These are phyloP conservation scores for Proisotoma minuta DNA, from an alignment of 2,888 invertebrate species.

Conservation along the genomic window DNA sequence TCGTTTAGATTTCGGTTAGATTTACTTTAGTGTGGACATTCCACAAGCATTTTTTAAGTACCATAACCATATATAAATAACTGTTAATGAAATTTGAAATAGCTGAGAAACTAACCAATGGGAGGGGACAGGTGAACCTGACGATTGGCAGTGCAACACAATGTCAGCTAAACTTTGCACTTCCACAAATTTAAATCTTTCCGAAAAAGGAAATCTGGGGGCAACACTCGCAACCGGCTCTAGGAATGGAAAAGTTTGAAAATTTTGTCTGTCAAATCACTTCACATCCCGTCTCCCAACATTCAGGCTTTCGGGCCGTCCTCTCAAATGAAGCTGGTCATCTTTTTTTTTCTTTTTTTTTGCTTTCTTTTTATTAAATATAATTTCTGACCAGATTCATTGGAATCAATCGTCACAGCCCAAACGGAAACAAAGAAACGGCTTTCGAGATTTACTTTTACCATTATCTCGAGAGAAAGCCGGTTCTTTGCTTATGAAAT, in stretches of 20 bases:
- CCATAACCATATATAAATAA: no score
- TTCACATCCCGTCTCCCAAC: slow-evolving; percentile 49
- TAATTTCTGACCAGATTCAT: slow-evolving; percentile 38
- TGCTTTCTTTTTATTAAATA: background rate
- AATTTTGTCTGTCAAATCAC: slow-evolving; percentile 39
- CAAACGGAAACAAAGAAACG: slow-evolving; percentile 42
- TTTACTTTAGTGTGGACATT: no score
- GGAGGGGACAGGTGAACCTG: no score
- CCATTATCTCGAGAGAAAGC: background rate
- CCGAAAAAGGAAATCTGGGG: slow-evolving; percentile 46
- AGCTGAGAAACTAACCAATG: no score
- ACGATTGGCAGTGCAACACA: background rate
- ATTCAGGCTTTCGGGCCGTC: slow-evolving; percentile 48
- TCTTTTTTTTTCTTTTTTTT: slow-evolving; percentile 7
- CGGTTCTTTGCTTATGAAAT: slow-evolving; percentile 6
- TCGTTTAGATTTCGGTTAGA: no score
- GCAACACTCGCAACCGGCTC: slow-evolving; percentile 45
- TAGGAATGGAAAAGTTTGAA: slow-evolving; percentile 12
- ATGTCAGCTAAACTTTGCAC: slow-evolving; percentile 10
- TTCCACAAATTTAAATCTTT: slow-evolving; percentile 44
- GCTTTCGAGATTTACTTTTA: slow-evolving; percentile 14
- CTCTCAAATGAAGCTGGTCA: slow-evolving; percentile 44
- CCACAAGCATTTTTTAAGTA: no score
- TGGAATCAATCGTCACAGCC: slow-evolving; percentile 45
- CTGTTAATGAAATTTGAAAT: no score